Evolutionary conservation across 2,888 invertebrate genomes (phyloP), one percentile per base, ranked within the genome.

Genomic region (Ernsta delagoae): DNA sequence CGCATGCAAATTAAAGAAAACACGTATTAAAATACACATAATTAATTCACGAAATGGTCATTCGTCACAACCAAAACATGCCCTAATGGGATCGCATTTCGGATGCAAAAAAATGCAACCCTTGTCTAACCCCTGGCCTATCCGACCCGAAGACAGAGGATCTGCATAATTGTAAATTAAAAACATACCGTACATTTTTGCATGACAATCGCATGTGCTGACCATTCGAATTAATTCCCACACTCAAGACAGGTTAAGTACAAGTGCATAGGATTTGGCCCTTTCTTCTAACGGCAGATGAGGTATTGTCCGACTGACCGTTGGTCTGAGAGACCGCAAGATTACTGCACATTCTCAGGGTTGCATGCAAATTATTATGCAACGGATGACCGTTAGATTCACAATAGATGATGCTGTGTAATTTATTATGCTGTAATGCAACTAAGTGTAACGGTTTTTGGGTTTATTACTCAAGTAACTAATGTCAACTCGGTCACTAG

Each of bases 91-190:
- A 70, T 69, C 59, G 53, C 50, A 69, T 73, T 78, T 74, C 71
- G 72, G 66, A 79, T 81, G 78, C 81, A 81, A 79, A 82, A 79
- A 78, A 78, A 74, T 77, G 78, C 81, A 78, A 76, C 82, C 81
- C 81, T 80, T 75, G 77, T 76, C 74, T 74, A 74, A 72, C 74
- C 75, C 77, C 74, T 75, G 74, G 73, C 70, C 76, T 75, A 75
- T 74, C 71, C 73, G 74, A 71, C 72, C 77, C 77, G 70, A 75
- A 74, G 71, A 80, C 77, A 79, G 70, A 75, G 71, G 74, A 87
- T 87, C 79, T 86, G 82, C 88, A 89, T 90, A 90, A 88, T 85
- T 80, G 78, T 88, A 83, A 85, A 86, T 91, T 88, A 89, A 83
- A 81, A 79, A 78, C 78, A 77, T 72, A 79, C 80, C 76, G 70